These are phyloP conservation scores for Tetanocera ferruginea DNA, from an alignment of 2,888 invertebrate genomes.

Conservation along the genomic window DNA sequence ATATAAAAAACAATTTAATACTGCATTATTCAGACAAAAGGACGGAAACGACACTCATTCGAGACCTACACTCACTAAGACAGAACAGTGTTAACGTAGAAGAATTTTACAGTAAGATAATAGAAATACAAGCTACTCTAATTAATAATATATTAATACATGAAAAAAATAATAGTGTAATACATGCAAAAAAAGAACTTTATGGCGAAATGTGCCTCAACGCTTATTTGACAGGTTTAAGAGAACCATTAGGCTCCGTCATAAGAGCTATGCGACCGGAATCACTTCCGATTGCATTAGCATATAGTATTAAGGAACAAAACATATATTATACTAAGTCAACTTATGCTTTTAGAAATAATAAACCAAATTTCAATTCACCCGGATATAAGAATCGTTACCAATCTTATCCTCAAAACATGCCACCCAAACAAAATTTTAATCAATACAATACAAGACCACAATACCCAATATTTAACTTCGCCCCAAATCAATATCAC, in stretches of 20 bases:
- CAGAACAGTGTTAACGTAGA: conserved; percentile 42
- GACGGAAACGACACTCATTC: conserved; percentile 9
- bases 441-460: no score
- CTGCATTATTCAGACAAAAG: conserved; percentile 14
- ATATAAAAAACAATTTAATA: conserved; percentile 22
- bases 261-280: conserved; percentile 49
- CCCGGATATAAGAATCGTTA: not conserved
- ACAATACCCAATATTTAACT: no score
- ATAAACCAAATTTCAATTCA: not conserved
- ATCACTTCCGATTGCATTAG: conserved; percentile 37
- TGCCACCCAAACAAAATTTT: no score
- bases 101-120: conserved; percentile 44
- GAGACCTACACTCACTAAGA: conserved; percentile 24
- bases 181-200: conserved; percentile 44
- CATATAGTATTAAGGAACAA: conserved; percentile 46
- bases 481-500: no score
- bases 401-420: no score
- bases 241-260: conserved; percentile 50
- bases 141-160: conserved; percentile 47
- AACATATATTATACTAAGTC: conserved; percentile 28
- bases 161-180: conserved; percentile 44
- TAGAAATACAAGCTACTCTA: conserved; percentile 46
- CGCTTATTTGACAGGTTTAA: conserved; percentile 47
- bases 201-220: conserved; percentile 51
- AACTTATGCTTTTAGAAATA: not conserved